These are phyloP conservation scores for Aphaenogaster floridana DNA, from an alignment of 1,140 invertebrate genomes.

Conservation along the genomic window DNA sequence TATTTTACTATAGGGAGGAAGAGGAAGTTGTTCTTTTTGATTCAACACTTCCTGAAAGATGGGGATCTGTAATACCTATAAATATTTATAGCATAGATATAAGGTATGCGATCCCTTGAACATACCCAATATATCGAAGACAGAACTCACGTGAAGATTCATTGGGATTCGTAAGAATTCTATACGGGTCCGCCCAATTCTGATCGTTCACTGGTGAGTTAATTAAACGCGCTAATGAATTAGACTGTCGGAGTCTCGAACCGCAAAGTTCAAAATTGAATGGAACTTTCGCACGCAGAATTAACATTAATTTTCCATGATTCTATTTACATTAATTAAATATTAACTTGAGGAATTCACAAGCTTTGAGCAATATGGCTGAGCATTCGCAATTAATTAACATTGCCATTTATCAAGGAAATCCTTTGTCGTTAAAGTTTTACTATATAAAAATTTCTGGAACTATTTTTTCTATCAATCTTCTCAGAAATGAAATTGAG, in stretches of 20 bases:
- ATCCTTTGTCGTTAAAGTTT: background rate
- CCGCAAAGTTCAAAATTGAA: conserved; percentile 20
- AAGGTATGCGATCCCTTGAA: background rate
- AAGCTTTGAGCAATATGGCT: background rate
- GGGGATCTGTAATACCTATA: background rate
- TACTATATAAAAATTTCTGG: background rate
- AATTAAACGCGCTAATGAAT: conserved; percentile 33
- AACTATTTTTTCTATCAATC: background rate
- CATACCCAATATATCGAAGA: background rate
- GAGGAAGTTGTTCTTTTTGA: background rate
- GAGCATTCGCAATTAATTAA: background rate
- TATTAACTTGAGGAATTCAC: conserved; percentile 16
- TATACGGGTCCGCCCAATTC: conserved; percentile 16
- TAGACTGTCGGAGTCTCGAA: conserved; percentile 5
- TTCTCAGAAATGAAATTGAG: background rate
- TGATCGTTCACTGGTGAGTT: conserved; percentile 11
- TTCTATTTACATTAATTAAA: conserved; percentile 31
- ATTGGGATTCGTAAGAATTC: conserved; percentile 7
- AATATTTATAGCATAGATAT: background rate
- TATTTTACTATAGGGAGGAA: background rate
- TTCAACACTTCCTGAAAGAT: background rate
- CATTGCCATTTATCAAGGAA: background rate
- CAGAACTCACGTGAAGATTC: background rate
- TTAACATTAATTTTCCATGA: conserved; percentile 28
- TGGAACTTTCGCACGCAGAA: conserved; percentile 24